Evolutionary conservation across 2,888 invertebrate species (phyloP).

Genomic region (Caenorhabditis zanzibari): DNA sequence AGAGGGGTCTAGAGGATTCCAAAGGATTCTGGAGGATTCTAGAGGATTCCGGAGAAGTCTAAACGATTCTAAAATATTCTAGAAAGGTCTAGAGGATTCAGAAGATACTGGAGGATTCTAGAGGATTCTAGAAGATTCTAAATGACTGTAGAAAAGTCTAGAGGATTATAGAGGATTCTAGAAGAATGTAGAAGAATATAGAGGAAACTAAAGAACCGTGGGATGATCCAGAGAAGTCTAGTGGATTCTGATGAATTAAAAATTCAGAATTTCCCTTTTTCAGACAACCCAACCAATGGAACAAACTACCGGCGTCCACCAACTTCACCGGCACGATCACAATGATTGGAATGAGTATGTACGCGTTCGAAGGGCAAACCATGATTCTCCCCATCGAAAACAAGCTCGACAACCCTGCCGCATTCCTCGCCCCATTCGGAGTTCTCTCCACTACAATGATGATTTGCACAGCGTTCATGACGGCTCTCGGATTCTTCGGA

Average conservation of each 20-base stretch:
- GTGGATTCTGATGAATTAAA: no score
- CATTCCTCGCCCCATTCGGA: slow-evolving; percentile 82
- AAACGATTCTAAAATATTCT: no score
- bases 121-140: no score
- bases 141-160: no score
- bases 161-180: no score
- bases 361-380: slow-evolving; percentile 83
- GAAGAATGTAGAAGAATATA: no score
- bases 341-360: slow-evolving; percentile 83
- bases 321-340: slow-evolving; percentile 81
- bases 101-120: no score
- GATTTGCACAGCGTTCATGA: slow-evolving; percentile 80
- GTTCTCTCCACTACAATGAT: slow-evolving; percentile 83
- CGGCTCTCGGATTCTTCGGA: slow-evolving; percentile 83
- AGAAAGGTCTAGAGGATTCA: no score
- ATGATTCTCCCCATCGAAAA: slow-evolving; percentile 84
- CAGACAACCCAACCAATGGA: slow-evolving; percentile 80
- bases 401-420: slow-evolving; percentile 82
- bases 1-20: no score
- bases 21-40: no score
- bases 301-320: slow-evolving; percentile 79
- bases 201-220: no score
- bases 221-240: no score
- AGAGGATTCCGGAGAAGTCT: not conserved
- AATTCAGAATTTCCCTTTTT: slow-evolving; percentile 1